Evolutionary conservation across 2,113 vertebrate species (phyloP).

Genomic region (Petaurus breviceps): DNA sequence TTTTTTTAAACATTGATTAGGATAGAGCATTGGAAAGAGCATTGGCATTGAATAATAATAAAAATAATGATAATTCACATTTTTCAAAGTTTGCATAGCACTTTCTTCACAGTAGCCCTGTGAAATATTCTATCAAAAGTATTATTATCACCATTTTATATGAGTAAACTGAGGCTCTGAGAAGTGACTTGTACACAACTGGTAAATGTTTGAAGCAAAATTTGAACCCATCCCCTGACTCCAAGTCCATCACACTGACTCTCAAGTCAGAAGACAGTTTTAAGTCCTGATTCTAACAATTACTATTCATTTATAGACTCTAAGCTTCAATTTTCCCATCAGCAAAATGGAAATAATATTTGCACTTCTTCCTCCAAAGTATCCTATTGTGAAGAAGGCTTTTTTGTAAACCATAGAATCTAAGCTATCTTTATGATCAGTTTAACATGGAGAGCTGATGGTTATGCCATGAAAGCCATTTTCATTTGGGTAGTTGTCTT

Average conservation of each 20-base stretch:
- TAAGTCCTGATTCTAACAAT: neutral
- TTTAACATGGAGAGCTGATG: conserved; percentile 49
- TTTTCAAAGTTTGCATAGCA: neutral
- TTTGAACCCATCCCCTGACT: neutral
- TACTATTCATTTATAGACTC: neutral
- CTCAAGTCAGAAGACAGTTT: neutral
- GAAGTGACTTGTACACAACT: neutral
- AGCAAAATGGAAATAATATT: neutral
- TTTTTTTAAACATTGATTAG: neutral
- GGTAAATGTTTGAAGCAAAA: neutral
- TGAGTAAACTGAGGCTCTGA: neutral
- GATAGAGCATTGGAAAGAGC: neutral
- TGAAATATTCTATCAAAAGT: neutral
- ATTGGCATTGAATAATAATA: neutral
- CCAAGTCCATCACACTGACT: neutral
- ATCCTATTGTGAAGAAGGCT: conserved; percentile 34
- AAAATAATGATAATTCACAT: neutral
- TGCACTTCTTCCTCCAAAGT: neutral
- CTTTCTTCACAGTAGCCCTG: neutral
- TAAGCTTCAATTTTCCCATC: neutral
- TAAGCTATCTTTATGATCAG: conserved; percentile 54
- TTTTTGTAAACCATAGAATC: neutral
- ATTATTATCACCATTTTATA: neutral
- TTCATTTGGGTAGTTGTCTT: conserved; percentile 68
- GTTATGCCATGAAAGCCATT: conserved; percentile 57